Evolutionary conservation across 2,888 invertebrate species (phyloP), one percentile per base, ranked within the genome.

Genomic region (Cheiracanthium punctorium): DNA sequence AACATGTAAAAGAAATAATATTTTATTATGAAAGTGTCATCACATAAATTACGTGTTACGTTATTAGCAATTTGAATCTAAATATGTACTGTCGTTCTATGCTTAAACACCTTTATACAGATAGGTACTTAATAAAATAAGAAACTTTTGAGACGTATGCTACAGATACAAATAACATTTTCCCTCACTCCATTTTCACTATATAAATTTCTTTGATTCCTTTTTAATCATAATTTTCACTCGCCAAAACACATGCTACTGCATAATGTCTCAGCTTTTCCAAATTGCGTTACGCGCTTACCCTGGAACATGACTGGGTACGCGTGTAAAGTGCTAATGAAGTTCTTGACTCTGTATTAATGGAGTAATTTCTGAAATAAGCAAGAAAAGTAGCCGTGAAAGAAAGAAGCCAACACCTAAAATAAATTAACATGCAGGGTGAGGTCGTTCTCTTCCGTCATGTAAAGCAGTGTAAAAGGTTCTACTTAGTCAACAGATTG

Each of bases 401-500:
- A 32, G 20, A 69, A 30, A 30, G 32, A 33, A 32, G 20, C 30
- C 69, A 69, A 10, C 32, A 69, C 37, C 32, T 69, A 33, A 69
- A 5, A 69, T 69, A 1, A 14, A 69, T 69, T 30, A 69, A 28
- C 33, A 20, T 69, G 32, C 32, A 20, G 10, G 20, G 32, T n/a
- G 41, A 37, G 64, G 17, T 12, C 28, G 64, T 7, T 64, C 29
- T 7, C 29, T 64, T 10, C 64, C 64, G 29, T 29, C 5, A 64
- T 24, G 28, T 64, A 14, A 82, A 58, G 76, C 76, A 82, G 76
- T 71, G 75, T 32, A 76, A 67, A 30, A 17, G 37, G 69, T 32
- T 58, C 52, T 75, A 71, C 70, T 76, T 76, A 75, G 75, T 82
- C 75, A 82, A 82, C 76, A 82, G 73, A 75, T 82, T 75, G 82